Evolutionary conservation across 2,113 vertebrate species (phyloP).

Genomic region (Oenanthe melanoleuca): DNA sequence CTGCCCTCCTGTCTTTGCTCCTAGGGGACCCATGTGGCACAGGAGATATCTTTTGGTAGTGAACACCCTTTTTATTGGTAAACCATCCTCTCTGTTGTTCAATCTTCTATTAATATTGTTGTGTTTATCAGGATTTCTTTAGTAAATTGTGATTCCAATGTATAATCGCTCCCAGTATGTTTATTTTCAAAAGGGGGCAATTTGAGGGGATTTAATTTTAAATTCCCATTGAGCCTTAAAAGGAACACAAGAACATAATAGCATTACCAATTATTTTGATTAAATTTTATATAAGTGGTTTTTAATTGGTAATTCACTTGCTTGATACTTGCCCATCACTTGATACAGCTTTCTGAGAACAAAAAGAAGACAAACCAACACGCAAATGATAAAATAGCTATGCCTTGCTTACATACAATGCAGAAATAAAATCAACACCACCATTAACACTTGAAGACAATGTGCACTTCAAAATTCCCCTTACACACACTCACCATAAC

Average conservation of each 20-base stretch:
- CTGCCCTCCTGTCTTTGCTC: neutral
- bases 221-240: neutral
- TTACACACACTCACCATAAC: neutral
- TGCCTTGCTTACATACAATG: neutral
- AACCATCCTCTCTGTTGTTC: neutral
- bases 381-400: neutral
- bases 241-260: neutral
- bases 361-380: neutral
- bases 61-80: neutral
- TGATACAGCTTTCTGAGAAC: neutral
- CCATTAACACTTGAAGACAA: neutral
- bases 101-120: neutral
- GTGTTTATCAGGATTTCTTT: neutral
- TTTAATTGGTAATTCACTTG: neutral
- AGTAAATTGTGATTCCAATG: neutral
- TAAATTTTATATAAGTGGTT: neutral
- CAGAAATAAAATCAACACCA: neutral
- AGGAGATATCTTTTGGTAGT: too few species aligned
- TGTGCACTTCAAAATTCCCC: neutral
- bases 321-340: neutral
- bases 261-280: neutral
- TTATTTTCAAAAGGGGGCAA: accelerated
- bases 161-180: neutral
- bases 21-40: neutral
- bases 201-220: neutral